Evolutionary conservation across 2,888 invertebrate genomes (phyloP), one percentile per base, ranked within the genome.

Genomic region (Xylocampa areola): DNA sequence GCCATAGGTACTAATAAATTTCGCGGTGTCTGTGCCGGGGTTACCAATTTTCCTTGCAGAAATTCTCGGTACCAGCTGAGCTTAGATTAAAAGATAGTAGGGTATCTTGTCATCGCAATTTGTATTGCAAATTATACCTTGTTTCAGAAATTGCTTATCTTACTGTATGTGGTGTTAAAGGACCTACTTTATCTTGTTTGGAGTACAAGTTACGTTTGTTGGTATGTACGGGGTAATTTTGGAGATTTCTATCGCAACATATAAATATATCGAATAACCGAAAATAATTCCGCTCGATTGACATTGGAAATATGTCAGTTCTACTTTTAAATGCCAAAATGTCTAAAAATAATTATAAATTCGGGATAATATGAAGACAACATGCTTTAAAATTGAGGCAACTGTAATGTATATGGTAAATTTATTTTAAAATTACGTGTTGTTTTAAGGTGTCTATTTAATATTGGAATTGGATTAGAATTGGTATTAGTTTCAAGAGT

Each of bases 71-170:
- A 45, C 25, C 8, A 36, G 16, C 21, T 10, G 25, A 32, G 36
- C 17, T 50, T n/a, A 39, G 73, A 68, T 70, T 40, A 6, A 27
- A n/a, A 59, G 69, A 71, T 69, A 53, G n/a, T 16, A 3, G 2
- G 4, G 11, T 69, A 65, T 69, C 66, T 40, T 41, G 37, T 39
- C 27, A 72, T 71, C 66, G 10, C 47, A 44, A 54, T 39, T 57
- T 53, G 17, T 54, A 53, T 51, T 35, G 58, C 66, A 69, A 65
- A 69, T 65, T 60, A 62, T 36, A 13, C 32, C 45, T 54, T 53
- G 32, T 72, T 52, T 37, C 35, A 48, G 27, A 16, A 51, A 40
- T 44, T 48, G 48, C 19, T 36, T 36, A 35, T 19, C 17, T 35
- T 11, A 19, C n/a, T n/a, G 36, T 2, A 27, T 21, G 21, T 11